These are phyloP conservation scores for Spilosoma lubricipeda DNA, from an alignment of 2,888 invertebrate genomes.

Conservation along the genomic window DNA sequence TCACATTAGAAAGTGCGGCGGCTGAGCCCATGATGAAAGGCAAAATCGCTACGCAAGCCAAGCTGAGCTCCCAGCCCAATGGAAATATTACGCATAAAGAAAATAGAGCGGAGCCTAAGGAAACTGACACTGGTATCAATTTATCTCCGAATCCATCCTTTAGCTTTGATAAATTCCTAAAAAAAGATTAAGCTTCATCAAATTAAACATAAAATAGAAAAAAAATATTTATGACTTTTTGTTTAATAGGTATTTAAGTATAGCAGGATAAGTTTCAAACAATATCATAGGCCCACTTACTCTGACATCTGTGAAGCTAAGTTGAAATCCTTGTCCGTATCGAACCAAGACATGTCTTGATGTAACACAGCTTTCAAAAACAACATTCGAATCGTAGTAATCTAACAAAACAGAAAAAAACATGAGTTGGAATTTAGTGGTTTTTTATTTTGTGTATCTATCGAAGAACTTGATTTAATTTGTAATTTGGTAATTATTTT, in stretches of 20 bases:
- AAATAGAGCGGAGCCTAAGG: conserved; percentile 89
- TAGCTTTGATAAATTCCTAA: conserved; percentile 90
- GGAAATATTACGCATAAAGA: conserved; percentile 90
- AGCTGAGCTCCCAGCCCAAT: conserved; percentile 93
- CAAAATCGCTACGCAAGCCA: conserved; percentile 91
- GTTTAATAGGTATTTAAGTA: too few relatives aligned
- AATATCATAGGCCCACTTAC: conserved; percentile 83
- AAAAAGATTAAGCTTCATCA: conserved; percentile 34
- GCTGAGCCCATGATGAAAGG: conserved; percentile 92
- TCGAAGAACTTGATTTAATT: too few relatives aligned
- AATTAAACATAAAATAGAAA: too few relatives aligned
- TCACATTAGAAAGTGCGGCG: conserved; percentile 90
- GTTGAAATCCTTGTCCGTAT: conserved; percentile 89
- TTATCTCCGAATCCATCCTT: conserved; percentile 95
- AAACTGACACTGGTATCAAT: conserved; percentile 90
- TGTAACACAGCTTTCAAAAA: conserved; percentile 88
- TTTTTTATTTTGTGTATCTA: too few relatives aligned
- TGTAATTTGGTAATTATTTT: background rate
- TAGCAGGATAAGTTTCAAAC: too few relatives aligned
- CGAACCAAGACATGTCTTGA: conserved; percentile 92
- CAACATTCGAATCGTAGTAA: conserved; percentile 87
- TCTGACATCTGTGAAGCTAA: conserved; percentile 91
- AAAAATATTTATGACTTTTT: too few relatives aligned
- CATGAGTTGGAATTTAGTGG: background rate
- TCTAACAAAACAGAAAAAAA: conserved; percentile 62